Evolutionary conservation across 2,888 invertebrate genomes (phyloP), one percentile per base, ranked within the genome.

Genomic region (Chloromyia formosa): DNA sequence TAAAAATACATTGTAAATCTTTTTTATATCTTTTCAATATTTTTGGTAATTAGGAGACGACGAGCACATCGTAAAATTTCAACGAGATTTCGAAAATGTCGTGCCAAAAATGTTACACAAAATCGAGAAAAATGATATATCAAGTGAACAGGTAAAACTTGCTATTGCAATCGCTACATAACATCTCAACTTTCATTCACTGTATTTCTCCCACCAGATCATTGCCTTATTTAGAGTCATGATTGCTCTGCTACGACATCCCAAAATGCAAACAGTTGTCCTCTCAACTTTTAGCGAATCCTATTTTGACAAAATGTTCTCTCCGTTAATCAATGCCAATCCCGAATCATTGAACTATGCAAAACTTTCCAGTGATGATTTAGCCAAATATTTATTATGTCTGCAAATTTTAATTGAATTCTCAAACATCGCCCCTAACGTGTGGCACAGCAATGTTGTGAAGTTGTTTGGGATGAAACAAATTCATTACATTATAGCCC

Each of bases 291-390:
- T 85, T 12, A 81, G 82, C 0, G 84, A 84, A 58, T 84, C 85
- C 1, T 84, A 82, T 74, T 84, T 84, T 69, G 84, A 84, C 76
- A 85, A 84, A 78, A 82, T 84, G 64, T 78, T 85, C 14, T 79
- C 81, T 0, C 80, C 82, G 0, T 79, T 84, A 0, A 49, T 83
- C 0, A 78, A 80, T 1, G 78, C 81, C 7, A 79, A 80, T 35
- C 79, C 81, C 0, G 83, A 84, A 72, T 78, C 80, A 75, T 75
- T 78, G 45, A 75, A 68, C 16, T 73, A 76, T 20, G 73, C 77
- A 7, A 77, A 77, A 35, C 73, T 79, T 18, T 49, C 78, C 0
- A 49, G 78, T 49, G 73, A 80, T 0, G 83, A 84, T 60, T 80
- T 84, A 68, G 82, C 83, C 71, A 84, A 83, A 76, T 81, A 81